Percentiles rank a stretch among this genome's conserved stretches.
Conservation (phyloP, 2,888 invertebrate genomes). For the Pandemis cinnamomeana region DNA sequence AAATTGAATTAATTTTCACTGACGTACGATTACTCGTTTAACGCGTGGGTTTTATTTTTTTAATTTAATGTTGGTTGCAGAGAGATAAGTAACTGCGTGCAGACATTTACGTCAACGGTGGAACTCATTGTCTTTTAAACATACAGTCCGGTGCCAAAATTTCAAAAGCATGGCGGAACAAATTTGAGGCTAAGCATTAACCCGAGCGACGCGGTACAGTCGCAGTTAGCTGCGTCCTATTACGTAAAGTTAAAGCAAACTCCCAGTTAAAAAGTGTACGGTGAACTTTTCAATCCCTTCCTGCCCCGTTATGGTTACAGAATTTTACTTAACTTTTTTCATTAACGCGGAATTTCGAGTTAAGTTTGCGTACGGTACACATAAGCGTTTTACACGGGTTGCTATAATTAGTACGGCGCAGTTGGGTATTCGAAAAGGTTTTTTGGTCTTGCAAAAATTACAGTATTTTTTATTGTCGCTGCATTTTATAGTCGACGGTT, state of each 20-base stretch:
- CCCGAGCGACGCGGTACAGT: neutral
- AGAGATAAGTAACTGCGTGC: too few relatives aligned
- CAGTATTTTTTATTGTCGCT: neutral
- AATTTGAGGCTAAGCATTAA: constrained; percentile 29
- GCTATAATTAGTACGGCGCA: neutral
- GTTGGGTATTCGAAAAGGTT: neutral
- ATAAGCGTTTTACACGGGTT: neutral
- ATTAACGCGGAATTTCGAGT: constrained; percentile 13
- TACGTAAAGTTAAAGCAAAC: constrained; percentile 24
- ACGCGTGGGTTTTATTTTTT: too few relatives aligned
- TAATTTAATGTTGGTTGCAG: too few relatives aligned
- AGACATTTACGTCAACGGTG: too few relatives aligned
- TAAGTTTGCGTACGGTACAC: constrained; percentile 12
- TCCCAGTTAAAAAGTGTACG: constrained; percentile 19
- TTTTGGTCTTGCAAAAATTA: neutral
- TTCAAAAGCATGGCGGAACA: constrained; percentile 4
- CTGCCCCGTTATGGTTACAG: constrained; percentile 4
- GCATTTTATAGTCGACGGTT: too few relatives aligned
- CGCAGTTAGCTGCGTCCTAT: constrained; percentile 7
- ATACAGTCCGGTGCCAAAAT: neutral
- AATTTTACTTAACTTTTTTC: constrained; percentile 28
- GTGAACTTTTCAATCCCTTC: constrained; percentile 31
- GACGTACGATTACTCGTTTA: too few relatives aligned
- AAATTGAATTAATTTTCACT: too few relatives aligned
- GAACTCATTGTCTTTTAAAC: too few relatives aligned